Percentiles rank a stretch among this genome's conserved stretches.
Conservation (phyloP, 1,140 invertebrate species). For the Brachionus rotundiformis region DNA sequence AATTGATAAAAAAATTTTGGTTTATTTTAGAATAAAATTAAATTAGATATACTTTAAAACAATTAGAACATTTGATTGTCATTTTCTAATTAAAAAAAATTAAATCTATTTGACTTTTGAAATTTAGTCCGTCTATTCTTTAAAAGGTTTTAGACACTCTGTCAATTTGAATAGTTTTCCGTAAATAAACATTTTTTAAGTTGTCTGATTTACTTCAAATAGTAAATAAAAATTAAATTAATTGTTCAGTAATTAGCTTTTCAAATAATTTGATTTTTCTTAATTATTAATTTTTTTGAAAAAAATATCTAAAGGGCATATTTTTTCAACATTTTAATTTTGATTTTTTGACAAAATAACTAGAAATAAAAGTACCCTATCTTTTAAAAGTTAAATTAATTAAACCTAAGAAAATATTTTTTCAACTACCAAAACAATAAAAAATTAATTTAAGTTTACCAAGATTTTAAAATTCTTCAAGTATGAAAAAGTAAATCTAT, state of each 20-base stretch:
- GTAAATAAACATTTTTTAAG: background rate
- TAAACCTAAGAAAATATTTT: background rate
- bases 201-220: background rate
- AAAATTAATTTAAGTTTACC: background rate
- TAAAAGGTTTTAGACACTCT: background rate
- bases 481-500: background rate
- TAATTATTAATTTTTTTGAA: too few species aligned
- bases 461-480: background rate
- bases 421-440: background rate
- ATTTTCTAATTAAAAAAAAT: background rate
- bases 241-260: background rate
- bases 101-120: too few species aligned
- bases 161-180: background rate
- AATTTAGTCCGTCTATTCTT: background rate
- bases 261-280: too few species aligned
- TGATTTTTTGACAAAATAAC: too few species aligned
- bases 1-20: too few species aligned
- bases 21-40: background rate
- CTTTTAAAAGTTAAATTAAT: background rate
- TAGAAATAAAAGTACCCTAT: too few species aligned
- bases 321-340: too few species aligned
- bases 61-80: constrained; percentile 2
- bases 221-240: background rate
- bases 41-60: background rate
- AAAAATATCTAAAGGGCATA: too few species aligned